Conservation (phyloP, 2,113 vertebrate species). For the Bos javanicus region DNA sequence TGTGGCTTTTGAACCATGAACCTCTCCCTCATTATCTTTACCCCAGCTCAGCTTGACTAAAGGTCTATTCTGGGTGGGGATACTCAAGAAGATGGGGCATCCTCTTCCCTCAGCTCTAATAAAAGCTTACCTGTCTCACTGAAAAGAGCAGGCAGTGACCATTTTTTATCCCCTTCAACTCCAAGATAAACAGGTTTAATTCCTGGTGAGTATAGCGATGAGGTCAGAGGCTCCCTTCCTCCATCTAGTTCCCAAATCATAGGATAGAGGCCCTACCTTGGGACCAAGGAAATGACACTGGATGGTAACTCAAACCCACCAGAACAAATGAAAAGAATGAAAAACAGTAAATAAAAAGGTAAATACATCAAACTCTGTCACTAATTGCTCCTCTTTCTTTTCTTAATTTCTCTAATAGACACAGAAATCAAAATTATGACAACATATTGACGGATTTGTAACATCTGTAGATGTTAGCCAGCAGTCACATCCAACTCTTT, state of each 20-base stretch:
- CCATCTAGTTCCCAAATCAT: background rate
- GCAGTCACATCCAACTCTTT: background rate
- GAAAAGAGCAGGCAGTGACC: background rate
- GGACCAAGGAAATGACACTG: background rate
- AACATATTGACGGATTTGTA: background rate
- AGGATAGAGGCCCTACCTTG: background rate
- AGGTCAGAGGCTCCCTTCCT: background rate
- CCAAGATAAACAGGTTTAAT: background rate
- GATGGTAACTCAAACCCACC: background rate
- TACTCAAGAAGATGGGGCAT: background rate
- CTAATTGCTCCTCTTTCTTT: background rate
- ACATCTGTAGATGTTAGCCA: background rate
- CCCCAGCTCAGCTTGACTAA: background rate
- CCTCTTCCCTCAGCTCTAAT: background rate
- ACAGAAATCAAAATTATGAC: background rate
- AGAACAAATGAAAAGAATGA: background rate
- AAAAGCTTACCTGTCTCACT: background rate
- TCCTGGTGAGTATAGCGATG: background rate
- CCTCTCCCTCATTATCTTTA: background rate
- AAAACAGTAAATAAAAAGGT: background rate
- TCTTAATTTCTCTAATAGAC: background rate
- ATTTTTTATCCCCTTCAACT: background rate
- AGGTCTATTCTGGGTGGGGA: background rate
- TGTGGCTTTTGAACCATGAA: background rate
- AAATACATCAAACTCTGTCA: background rate